These are phyloP conservation scores for Tortricodes alternella DNA, from an alignment of 2,888 invertebrate genomes.

Conservation along the genomic window DNA sequence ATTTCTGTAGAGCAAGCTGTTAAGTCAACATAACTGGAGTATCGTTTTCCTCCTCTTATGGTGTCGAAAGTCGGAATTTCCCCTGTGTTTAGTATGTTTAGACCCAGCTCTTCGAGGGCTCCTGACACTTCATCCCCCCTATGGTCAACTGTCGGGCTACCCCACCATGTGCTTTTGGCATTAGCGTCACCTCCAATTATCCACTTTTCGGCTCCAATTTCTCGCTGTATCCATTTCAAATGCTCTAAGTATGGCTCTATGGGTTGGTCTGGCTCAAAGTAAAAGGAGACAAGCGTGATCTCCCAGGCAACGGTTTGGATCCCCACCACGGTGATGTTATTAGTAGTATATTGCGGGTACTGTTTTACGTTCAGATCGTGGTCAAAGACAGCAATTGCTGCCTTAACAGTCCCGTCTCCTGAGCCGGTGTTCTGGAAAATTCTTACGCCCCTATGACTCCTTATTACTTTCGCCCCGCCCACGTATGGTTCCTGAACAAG, in stretches of 20 bases:
- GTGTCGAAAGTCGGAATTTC: background rate
- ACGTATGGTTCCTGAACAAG: constrained; percentile 30
- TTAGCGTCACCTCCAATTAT: constrained; percentile 29
- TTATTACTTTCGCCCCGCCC: background rate
- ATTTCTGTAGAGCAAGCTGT: constrained; percentile 16
- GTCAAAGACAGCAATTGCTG: constrained; percentile 1
- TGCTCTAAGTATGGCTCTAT: constrained; percentile 27
- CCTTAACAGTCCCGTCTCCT: background rate
- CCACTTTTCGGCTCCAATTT: background rate
- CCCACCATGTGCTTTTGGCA: constrained; percentile 34
- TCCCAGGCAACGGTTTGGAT: background rate
- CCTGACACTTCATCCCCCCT: background rate
- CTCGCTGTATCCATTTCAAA: background rate
- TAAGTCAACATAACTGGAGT: constrained; percentile 18
- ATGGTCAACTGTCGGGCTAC: background rate
- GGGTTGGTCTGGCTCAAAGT: constrained; percentile 10
- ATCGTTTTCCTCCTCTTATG: background rate
- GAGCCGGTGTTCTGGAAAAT: background rate
- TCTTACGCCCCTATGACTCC: background rate
- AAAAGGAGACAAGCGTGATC: background rate
- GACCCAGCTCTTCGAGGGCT: constrained; percentile 5
- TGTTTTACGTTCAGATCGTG: background rate
- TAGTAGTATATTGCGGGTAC: background rate
- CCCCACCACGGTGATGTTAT: background rate
- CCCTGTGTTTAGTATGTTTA: background rate